These are phyloP conservation scores for Lithophane ornitopus DNA, from an alignment of 2,888 invertebrate species.

Conservation along the genomic window DNA sequence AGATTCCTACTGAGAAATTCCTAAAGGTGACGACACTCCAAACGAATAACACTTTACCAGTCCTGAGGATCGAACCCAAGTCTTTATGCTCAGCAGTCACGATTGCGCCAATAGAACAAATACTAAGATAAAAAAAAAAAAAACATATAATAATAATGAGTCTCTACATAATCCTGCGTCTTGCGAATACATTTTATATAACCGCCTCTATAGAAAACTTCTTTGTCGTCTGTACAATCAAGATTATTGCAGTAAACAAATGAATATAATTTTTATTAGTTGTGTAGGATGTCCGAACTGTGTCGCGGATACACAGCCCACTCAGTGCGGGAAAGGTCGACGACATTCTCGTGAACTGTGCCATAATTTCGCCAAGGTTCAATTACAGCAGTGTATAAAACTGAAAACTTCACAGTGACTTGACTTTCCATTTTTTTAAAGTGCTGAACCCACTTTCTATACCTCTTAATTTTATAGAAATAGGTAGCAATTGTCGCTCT, in stretches of 20 bases:
- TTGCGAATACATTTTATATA: background rate
- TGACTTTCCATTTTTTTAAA: too few species aligned
- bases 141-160: background rate
- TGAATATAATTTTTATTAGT: conserved; percentile 39
- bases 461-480: background rate
- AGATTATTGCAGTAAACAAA: conserved; percentile 28
- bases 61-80: too few species aligned
- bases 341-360: conserved; percentile 39
- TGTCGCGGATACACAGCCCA: conserved; percentile 44
- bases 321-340: conserved; percentile 37
- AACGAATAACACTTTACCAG: too few species aligned
- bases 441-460: too few species aligned
- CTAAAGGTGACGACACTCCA: too few species aligned
- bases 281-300: conserved; percentile 47
- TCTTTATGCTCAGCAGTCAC: too few species aligned
- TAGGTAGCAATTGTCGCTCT: background rate
- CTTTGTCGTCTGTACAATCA: background rate
- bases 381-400: background rate
- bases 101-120: background rate
- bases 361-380: conserved; percentile 13
- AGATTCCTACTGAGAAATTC: too few species aligned
- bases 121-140: background rate
- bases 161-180: too few species aligned
- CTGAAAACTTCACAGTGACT: background rate
- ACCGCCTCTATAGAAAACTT: background rate